Percentiles rank a stretch among this genome's conserved stretches.
phyloP scores from a whole-genome alignment of 2,113 vertebrate species.

The Zapus hudsonius region DNA sequence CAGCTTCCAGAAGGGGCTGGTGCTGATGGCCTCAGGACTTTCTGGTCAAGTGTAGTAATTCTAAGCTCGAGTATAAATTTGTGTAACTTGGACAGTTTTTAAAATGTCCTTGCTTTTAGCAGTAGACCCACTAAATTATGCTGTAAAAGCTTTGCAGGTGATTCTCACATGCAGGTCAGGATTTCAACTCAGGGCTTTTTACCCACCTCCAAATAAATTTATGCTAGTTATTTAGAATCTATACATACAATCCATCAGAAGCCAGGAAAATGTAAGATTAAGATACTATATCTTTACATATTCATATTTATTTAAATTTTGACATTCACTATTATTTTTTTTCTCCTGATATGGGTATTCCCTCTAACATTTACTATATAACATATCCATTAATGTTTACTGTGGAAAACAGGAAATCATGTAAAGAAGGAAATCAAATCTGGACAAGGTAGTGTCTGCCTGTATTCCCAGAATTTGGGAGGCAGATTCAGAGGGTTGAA shows the following conservation, averaged over 20 bases:
- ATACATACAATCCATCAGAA: conserved; percentile 23
- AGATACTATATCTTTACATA: not conserved
- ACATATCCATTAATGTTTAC: not conserved
- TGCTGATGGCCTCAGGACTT: no score
- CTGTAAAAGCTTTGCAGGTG: not conserved
- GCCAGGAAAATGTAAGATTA: not conserved
- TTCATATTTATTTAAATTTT: not conserved
- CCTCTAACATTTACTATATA: not conserved
- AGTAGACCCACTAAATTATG: not conserved
- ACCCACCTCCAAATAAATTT: not conserved
- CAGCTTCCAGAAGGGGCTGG: not conserved
- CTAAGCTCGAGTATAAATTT: not conserved
- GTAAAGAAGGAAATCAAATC: conserved; percentile 4
- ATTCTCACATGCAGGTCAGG: not conserved
- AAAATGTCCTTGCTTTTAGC: not conserved
- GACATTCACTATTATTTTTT: conserved; percentile 12
- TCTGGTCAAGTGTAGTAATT: not conserved
- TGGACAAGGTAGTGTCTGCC: no score
- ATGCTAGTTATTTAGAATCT: not conserved
- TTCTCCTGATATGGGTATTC: not conserved
- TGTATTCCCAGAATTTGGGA: no score
- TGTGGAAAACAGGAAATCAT: not conserved
- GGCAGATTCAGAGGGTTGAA: no score
- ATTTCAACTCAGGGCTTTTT: not conserved
- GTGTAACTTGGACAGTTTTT: not conserved